Conservation (phyloP, 2,797 vertebrate species). For the Myioborus miniatus region DNA sequence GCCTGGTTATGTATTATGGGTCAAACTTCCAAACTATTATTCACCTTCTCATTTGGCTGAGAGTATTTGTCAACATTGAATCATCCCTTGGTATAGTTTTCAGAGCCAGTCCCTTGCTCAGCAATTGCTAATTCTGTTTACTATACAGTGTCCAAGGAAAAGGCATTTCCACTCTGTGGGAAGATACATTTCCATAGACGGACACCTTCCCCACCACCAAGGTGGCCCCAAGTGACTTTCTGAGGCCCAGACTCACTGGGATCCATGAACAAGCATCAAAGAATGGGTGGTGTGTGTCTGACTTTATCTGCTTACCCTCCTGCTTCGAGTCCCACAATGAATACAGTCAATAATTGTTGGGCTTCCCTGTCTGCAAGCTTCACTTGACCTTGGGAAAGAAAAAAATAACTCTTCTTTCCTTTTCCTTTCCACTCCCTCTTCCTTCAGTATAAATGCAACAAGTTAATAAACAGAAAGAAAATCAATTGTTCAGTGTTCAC, state of each 20-base stretch:
- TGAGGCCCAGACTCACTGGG: not conserved
- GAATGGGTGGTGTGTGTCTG: not conserved
- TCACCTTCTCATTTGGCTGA: not conserved
- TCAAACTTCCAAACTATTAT: not conserved
- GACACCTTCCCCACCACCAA: not conserved
- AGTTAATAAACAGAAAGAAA: not conserved
- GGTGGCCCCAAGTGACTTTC: not conserved
- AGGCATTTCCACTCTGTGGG: not conserved
- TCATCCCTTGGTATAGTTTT: not conserved
- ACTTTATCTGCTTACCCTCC: not conserved
- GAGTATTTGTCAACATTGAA: not conserved
- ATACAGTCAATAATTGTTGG: not conserved
- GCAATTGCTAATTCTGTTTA: not conserved
- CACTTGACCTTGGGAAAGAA: not conserved
- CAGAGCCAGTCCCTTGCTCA: not conserved
- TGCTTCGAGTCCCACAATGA: not conserved
- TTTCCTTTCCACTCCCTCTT: not conserved
- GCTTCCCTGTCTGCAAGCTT: not conserved
- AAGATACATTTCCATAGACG: not conserved
- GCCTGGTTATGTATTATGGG: not conserved
- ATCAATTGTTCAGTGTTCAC: not conserved
- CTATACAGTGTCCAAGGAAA: not conserved
- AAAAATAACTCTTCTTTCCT: not conserved
- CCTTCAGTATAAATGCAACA: not conserved
- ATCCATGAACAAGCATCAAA: not conserved